Evolutionary conservation across 2,113 vertebrate species (phyloP).

Genomic region (Forbesichthys papilliferus): DNA sequence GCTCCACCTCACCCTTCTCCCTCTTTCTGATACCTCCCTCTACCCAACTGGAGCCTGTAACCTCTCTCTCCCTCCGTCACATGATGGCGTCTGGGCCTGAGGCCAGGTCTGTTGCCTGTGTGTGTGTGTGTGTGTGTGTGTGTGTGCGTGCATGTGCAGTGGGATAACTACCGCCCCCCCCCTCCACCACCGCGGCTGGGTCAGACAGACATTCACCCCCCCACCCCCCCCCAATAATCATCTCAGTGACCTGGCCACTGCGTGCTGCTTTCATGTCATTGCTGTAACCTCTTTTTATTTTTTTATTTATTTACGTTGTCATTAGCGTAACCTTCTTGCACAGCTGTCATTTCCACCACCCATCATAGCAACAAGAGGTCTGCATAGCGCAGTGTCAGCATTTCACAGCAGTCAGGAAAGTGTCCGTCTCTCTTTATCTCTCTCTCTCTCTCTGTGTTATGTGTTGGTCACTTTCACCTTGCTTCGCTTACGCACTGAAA

Average conservation of each 20-base stretch:
- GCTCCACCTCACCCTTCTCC: slow-evolving; percentile 9
- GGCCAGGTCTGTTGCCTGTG: slow-evolving; percentile 36
- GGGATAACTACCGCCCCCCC: slow-evolving; percentile 6
- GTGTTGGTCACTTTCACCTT: slow-evolving; percentile 47
- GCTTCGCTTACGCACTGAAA: slow-evolving; percentile 20
- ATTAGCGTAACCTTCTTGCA: slow-evolving; percentile 64
- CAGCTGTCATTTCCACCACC: slow-evolving; percentile 59
- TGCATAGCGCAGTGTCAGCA: slow-evolving; percentile 54
- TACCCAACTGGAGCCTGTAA: slow-evolving; percentile 42
- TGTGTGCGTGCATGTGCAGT: slow-evolving; percentile 20
- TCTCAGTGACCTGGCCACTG: slow-evolving; percentile 52
- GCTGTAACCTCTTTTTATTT: slow-evolving; percentile 60
- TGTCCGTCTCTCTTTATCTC: slow-evolving; percentile 26
- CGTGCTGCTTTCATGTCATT: slow-evolving; percentile 65
- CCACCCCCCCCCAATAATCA: slow-evolving; percentile 56
- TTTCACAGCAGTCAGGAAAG: slow-evolving; percentile 48
- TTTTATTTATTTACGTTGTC: slow-evolving; percentile 31
- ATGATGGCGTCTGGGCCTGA: slow-evolving; percentile 51
- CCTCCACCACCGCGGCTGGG: slow-evolving; percentile 50
- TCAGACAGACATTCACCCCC: slow-evolving; percentile 45
- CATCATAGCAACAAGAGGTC: slow-evolving; percentile 26
- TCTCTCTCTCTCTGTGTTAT: background rate
- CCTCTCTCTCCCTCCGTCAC: slow-evolving; percentile 50
- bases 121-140: slow-evolving; percentile 11
- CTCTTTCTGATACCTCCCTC: slow-evolving; percentile 24